A percentile compares a stretch with the other conserved stretches of the same genome.
Conservation (phyloP, 2,888 invertebrate species). For the Chloromyia formosa region DNA sequence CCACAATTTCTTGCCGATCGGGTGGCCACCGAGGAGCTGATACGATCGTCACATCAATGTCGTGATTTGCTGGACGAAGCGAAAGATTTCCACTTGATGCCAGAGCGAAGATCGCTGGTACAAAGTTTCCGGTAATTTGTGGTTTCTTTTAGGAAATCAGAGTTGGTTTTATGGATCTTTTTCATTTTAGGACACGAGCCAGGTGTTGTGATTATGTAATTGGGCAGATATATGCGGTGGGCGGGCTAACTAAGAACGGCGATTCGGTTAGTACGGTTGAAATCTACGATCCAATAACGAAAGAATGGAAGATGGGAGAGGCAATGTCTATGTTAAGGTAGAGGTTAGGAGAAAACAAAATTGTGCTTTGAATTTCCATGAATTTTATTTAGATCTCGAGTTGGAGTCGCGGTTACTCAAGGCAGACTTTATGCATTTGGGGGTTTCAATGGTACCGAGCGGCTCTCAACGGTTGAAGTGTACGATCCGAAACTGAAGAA, state of each 20-base stretch:
- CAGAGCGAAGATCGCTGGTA: conserved; percentile 79
- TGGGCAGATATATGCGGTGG: conserved; percentile 87
- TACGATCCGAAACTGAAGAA: conserved; percentile 77
- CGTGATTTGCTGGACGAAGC: conserved; percentile 89
- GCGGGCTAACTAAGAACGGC: conserved; percentile 84
- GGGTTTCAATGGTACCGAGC: conserved; percentile 85
- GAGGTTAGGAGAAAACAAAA: not conserved
- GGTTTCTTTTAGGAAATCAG: not conserved
- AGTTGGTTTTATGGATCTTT: not conserved
- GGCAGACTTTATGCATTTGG: conserved; percentile 82
- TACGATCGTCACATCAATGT: conserved; percentile 80
- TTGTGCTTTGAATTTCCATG: not conserved
- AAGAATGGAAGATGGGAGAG: conserved; percentile 79
- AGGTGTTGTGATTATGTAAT: conserved; percentile 77
- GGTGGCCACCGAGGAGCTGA: conserved; percentile 80
- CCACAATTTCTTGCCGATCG: conserved; percentile 84
- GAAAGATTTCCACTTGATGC: conserved; percentile 86
- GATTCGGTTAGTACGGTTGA: conserved; percentile 87
- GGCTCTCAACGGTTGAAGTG: conserved; percentile 84
- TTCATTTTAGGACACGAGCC: conserved; percentile 70
- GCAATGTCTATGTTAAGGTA: conserved; percentile 81
- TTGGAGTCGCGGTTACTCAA: conserved; percentile 84
- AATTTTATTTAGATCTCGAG: conserved; percentile 70
- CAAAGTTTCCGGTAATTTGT: conserved; percentile 70
- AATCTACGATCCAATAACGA: conserved; percentile 77